Base-by-base conservation (phyloP, 2,797 vertebrate genomes). In the Xerus rutilus region DNA sequence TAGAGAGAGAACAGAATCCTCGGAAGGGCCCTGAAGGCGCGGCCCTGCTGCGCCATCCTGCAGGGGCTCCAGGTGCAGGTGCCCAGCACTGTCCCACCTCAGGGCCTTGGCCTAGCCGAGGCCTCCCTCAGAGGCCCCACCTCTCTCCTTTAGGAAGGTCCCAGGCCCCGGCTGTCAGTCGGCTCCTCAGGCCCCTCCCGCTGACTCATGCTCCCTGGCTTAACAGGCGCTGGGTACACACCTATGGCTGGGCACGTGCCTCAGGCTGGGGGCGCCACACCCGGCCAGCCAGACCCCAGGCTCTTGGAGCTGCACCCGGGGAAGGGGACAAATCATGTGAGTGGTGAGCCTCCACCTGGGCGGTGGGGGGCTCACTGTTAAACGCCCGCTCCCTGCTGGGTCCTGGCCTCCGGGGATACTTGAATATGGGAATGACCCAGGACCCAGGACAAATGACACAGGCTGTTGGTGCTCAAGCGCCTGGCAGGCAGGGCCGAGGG, bases 21-120 rank as follows among this genome's bases (percentile, higher is more conserved):
- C 49, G 62, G 8, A 8, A 13, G 70, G 5, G 45, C 30, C 35
- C 1, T 0, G 8, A 52, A 45, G 20, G 43, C 12, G 12, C 54
- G 45, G 32, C 12, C 35, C 49, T 43, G 20, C 1, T 11, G 62
- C 45, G 64, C 87, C 23, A 4, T 28, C 21, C 0, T 9, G 28
- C 32, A 45, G 7, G 7, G 3, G 25, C 49, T 69, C 85, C 25
- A 85, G 47, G 52, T 1, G 67, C 59, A 32, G 39, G 52, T 2
- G 73, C 59, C 64, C 30, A 21, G 18, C 18, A 28, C 45, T 4
- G 20, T 45, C 9, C 12, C 4, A 25, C 32, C 54, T 6, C 39
- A 45, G 65, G 57, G 70, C 49, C 86, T 93, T 83, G 70, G 86
- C 77, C 52, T 3, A 39, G 39, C 39, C 2, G 39, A 39, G 39